A percentile compares a stretch with the other conserved stretches of the same genome.
Conservation (phyloP, 2,113 vertebrate species). For the Cochlearius cochlearius region DNA sequence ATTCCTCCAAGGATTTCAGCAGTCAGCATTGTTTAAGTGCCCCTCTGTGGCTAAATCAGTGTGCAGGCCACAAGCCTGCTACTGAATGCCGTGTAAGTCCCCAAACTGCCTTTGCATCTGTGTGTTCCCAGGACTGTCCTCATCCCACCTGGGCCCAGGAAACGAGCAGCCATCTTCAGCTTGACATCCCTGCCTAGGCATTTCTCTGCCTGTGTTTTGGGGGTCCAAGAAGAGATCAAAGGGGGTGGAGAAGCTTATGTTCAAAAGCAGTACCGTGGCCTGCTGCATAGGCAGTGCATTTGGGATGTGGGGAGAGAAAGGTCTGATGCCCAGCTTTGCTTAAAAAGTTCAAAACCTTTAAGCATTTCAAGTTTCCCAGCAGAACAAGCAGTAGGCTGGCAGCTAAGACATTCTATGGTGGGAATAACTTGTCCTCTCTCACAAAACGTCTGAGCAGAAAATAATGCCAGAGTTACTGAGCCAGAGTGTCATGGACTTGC, state of each 20-base stretch:
- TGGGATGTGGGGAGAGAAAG: background rate
- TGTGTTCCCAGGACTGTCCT: background rate
- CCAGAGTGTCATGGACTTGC: background rate
- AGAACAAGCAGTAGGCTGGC: background rate
- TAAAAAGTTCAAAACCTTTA: background rate
- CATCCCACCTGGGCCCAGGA: background rate
- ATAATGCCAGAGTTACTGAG: background rate
- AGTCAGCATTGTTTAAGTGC: background rate
- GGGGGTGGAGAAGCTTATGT: background rate
- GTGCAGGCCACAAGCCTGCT: background rate
- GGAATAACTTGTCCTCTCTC: background rate
- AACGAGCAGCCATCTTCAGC: background rate
- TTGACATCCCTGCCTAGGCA: background rate
- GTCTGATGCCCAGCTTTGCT: background rate
- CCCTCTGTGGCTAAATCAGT: background rate
- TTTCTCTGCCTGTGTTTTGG: background rate
- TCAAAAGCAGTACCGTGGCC: fast-evolving
- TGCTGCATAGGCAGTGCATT: fast-evolving
- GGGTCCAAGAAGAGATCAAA: background rate
- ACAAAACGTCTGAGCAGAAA: background rate
- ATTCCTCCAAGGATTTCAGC: background rate
- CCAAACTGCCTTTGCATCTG: background rate
- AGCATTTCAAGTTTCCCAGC: background rate
- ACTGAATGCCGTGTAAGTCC: background rate
- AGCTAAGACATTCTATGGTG: background rate